These are phyloP conservation scores for Phengaris arion DNA, from an alignment of 2,888 invertebrate genomes.

Conservation along the genomic window DNA sequence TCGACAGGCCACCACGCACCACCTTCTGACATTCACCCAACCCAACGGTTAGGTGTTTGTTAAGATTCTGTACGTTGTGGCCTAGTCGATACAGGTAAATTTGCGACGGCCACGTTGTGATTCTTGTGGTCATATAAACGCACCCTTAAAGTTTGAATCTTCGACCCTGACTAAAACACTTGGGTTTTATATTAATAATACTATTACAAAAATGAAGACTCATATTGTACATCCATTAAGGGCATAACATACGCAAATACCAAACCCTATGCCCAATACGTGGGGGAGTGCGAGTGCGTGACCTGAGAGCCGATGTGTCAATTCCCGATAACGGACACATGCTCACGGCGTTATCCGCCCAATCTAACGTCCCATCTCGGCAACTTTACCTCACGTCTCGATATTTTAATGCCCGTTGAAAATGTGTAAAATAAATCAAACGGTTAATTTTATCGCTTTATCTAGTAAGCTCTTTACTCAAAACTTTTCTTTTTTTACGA, in stretches of 20 bases:
- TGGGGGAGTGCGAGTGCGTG: slow-evolving; percentile 6
- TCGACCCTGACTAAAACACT: background rate
- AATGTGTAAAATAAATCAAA: slow-evolving; percentile 13
- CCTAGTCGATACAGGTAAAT: too few species aligned
- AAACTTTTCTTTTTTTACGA: background rate
- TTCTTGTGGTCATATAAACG: too few species aligned
- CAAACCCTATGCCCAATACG: slow-evolving; percentile 16
- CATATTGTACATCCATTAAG: slow-evolving; percentile 9
- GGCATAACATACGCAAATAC: background rate
- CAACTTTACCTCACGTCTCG: background rate
- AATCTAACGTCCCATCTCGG: slow-evolving; percentile 16
- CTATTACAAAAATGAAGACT: background rate
- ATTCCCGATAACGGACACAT: slow-evolving; percentile 10
- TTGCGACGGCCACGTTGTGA: too few species aligned
- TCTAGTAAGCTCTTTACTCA: background rate
- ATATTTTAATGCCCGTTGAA: slow-evolving; percentile 10
- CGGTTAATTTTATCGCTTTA: slow-evolving; percentile 8
- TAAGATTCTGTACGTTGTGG: too few species aligned
- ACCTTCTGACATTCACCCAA: too few species aligned
- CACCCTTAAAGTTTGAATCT: too few species aligned
- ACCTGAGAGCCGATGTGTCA: slow-evolving; percentile 17
- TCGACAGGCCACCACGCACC: too few species aligned
- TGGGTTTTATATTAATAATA: background rate
- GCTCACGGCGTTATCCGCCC: slow-evolving; percentile 6
- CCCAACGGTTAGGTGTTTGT: too few species aligned